Base-by-base conservation (phyloP, 1,140 invertebrate genomes). In the Nixonia krombeini region DNA sequence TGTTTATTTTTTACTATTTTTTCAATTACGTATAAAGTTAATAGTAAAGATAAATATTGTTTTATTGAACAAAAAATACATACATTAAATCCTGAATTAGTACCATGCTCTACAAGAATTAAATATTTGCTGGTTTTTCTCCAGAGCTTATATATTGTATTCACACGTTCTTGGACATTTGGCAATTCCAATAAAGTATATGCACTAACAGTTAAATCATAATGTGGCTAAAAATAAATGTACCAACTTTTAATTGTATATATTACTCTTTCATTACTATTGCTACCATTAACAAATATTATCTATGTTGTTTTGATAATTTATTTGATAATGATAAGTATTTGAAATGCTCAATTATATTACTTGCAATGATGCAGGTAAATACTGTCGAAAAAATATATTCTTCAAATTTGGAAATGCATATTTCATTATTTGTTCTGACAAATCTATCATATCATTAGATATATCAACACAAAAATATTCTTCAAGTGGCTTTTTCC, bases 71-170 rank as follows among this genome's bases (percentile, higher is more conserved):
- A 17, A 17, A 42, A 38, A 59, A 66, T 51, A 66, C 53, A 76
- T 76, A 92, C 86, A 76, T 88, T 86, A 72, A 92, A 96, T 4
- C 95, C 95, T 31, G 90, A 88, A 70, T 89, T 91, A 0, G 90
- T 92, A 4, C 96, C 96, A 70, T 91, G 87, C 84, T 98, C 96
- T 8, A 96, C 88, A 28, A 98, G 85, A 25, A 98, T 87, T 65
- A 97, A 83, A 79, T 93, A 95, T 9, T 91, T 88, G 55, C 90
- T 86, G 7, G 94, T 95, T 86, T 95, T 96, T 29, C 89, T 89
- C 95, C 96, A 97, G 9, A 97, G 84, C 74, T 91, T 93, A 12
- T 91, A 82, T 55, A 96, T 79, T 0, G 88, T 87, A 73, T 94
- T 87, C 12, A 95, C 76, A 44, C 96, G 87, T 25, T 83, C 85